These are phyloP conservation scores for Dissostichus mawsoni DNA, from an alignment of 2,113 vertebrate genomes.

Conservation along the genomic window DNA sequence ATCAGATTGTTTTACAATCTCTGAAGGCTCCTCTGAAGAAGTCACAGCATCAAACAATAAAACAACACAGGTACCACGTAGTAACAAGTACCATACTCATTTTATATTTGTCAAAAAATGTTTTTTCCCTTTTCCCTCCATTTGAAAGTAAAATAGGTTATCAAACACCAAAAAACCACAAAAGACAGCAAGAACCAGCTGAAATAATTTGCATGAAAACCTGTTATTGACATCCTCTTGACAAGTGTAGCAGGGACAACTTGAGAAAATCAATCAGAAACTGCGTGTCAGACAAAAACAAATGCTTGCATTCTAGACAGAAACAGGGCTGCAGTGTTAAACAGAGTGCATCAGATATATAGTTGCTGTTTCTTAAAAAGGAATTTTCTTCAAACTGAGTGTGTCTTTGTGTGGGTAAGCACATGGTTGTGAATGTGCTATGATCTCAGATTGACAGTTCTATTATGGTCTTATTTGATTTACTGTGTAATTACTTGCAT, in stretches of 20 bases:
- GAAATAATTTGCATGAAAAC: conserved; percentile 36
- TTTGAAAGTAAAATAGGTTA: conserved; percentile 59
- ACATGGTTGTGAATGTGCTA: neutral
- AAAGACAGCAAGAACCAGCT: conserved; percentile 34
- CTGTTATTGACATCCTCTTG: conserved; percentile 38
- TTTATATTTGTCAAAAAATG: conserved; percentile 42
- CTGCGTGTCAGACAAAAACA: conserved; percentile 27
- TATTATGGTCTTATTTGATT: conserved; percentile 77
- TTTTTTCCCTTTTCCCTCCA: conserved; percentile 33
- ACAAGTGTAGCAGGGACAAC: conserved; percentile 30
- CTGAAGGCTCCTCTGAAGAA: conserved; percentile 52
- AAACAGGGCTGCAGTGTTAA: neutral
- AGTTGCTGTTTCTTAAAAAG: conserved; percentile 8
- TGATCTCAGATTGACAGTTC: conserved; percentile 70
- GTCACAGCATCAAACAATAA: conserved; percentile 25
- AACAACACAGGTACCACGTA: conserved; percentile 22
- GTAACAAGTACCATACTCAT: conserved; percentile 26
- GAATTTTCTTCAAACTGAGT: conserved; percentile 16
- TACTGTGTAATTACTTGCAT: conserved; percentile 79
- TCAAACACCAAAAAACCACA: conserved; percentile 41
- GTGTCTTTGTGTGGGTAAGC: neutral
- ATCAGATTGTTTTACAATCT: conserved; percentile 53
- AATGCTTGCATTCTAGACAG: neutral
- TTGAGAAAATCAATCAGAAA: conserved; percentile 38
- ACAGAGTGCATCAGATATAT: neutral